Evolutionary conservation across 64 coral and sea anemone species (phyloP), one percentile per base, ranked within the genome.

Genomic region (Exaiptasia diaphana): DNA sequence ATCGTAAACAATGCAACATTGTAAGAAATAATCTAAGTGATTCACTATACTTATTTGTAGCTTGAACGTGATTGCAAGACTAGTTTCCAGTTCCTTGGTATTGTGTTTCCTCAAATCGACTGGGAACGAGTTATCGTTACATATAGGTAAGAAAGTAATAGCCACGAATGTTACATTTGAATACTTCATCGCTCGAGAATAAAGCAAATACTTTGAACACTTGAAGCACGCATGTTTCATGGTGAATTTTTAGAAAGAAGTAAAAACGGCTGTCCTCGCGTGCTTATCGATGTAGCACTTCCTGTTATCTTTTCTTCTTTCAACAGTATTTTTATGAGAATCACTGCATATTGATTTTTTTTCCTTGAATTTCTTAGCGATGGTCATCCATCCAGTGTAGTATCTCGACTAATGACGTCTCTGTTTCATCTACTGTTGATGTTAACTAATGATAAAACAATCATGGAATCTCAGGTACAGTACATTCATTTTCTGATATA

Each of bases 381-480:
- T 46, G 68, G 83, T 30, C 90, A 93, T 59, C 53, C 77, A 20
- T 29, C 71, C 22, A 69, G 82, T 17, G 57, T 71, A 52, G 76
- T 93, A 21, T 21, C 58, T 17, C 78, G 85, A 4, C 76, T 87
- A 42, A 56, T 86, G 20, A 86, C 67, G 2, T 82, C 69, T 7
- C 57, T 93, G 27, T 87, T 93, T 83, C 90, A 82, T 65, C 77
- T 93, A 2, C 63, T 93, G 55, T 59, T 93, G 18, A 82, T 93
- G 77, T 77, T 93, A 46, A 58, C 69, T 20, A 87, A 75, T 48
- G 90, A 93, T 46, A 82, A 74, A 12, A 53, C 58, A 21, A 48
- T 87, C 30, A 78, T 87, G 83, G 74, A 64, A 1, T 59, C 71
- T 29, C 50, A 86, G 90, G 83, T 93, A 64, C 26, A 56, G 41